Evolutionary conservation across 2,113 vertebrate species (phyloP).

Genomic region (Corythornis madagascariensis): DNA sequence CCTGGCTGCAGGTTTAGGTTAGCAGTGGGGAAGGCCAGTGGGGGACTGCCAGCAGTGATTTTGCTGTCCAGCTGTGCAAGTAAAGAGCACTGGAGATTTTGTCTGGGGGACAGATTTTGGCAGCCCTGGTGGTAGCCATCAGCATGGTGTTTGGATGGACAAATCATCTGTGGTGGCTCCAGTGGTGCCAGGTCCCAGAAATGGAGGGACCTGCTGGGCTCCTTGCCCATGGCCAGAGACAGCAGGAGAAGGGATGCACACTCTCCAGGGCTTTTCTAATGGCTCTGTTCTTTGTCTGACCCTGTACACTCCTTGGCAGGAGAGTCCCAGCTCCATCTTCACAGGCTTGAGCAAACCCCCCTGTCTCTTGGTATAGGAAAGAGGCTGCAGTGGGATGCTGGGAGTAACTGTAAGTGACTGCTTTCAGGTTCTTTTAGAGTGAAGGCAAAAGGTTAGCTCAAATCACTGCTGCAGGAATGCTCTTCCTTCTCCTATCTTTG

Average conservation of each 20-base stretch:
- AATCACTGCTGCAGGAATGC: neutral
- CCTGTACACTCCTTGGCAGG: neutral
- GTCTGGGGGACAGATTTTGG: neutral
- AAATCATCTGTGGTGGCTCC: neutral
- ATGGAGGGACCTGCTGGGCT: neutral
- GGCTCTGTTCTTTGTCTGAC: neutral
- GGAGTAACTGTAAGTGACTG: neutral
- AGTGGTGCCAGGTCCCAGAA: neutral
- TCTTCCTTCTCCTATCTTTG: neutral
- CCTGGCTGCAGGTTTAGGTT: neutral
- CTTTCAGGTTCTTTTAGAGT: neutral
- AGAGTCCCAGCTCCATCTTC: neutral
- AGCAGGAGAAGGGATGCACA: neutral
- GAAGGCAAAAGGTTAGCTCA: neutral
- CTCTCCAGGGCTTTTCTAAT: neutral
- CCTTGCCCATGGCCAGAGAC: neutral
- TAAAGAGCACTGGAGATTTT: neutral
- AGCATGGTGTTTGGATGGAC: neutral
- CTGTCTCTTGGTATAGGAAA: fast-evolving
- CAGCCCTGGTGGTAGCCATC: neutral
- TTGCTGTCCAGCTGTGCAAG: neutral
- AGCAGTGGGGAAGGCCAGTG: fast-evolving
- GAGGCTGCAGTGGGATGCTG: neutral
- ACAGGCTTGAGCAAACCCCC: neutral
- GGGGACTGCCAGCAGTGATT: fast-evolving